These are phyloP conservation scores for Formicarius rufipectus DNA, from an alignment of 2,113 vertebrate species.

Conservation along the genomic window DNA sequence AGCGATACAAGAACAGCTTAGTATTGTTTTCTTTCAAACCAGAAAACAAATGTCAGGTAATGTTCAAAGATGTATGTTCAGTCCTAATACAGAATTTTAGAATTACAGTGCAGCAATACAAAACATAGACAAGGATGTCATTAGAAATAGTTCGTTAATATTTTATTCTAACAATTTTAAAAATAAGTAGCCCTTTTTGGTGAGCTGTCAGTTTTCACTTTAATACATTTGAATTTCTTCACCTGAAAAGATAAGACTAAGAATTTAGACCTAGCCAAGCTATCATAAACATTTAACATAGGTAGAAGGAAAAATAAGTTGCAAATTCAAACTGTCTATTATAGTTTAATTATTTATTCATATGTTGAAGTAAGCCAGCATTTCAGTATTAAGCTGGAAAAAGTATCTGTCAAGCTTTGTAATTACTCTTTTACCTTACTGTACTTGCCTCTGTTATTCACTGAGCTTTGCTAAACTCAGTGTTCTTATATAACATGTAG, in stretches of 20 bases:
- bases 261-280: background rate
- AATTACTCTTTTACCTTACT: background rate
- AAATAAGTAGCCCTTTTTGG: background rate
- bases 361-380: background rate
- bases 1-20: background rate
- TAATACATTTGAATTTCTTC: background rate
- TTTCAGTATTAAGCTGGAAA: background rate
- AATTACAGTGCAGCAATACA: background rate
- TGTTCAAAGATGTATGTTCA: background rate
- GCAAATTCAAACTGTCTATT: rapidly evolving
- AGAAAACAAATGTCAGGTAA: background rate
- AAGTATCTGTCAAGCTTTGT: background rate
- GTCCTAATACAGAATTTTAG: background rate
- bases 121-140: background rate
- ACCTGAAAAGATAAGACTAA: background rate
- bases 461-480: background rate
- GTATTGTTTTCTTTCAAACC: background rate
- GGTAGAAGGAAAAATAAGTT: background rate
- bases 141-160: background rate
- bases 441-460: background rate
- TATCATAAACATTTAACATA: background rate
- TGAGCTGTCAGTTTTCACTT: background rate
- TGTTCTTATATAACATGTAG: background rate
- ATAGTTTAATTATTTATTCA: background rate
- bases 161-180: background rate